phyloP scores from a whole-genome alignment of 1,140 invertebrate species.

The Wasmannia auropunctata region DNA sequence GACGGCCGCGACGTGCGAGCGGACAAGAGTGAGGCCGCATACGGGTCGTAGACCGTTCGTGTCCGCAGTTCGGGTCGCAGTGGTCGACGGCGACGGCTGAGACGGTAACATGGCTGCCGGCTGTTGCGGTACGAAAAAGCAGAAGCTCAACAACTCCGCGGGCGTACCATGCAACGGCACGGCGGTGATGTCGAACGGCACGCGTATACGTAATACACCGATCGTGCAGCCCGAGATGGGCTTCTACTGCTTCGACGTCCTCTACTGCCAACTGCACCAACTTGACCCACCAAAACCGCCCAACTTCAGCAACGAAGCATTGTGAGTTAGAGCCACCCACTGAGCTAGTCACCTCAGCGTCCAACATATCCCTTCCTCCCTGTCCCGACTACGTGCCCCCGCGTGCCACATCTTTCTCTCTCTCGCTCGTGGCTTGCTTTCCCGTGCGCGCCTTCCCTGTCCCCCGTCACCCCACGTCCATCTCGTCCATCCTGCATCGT shows the following conservation, averaged over 20 bases:
- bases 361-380: not conserved
- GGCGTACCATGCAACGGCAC: constrained; percentile 85
- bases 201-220: constrained; percentile 78
- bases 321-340: constrained; percentile 89
- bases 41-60: constrained; percentile 51
- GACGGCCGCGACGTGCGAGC: constrained; percentile 43
- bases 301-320: constrained; percentile 97
- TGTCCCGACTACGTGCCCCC: not conserved
- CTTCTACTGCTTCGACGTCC: constrained; percentile 99
- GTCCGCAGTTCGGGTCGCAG: constrained; percentile 26
- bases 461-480: not conserved
- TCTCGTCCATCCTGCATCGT: not conserved
- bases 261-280: constrained; percentile 97
- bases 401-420: not conserved
- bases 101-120: constrained; percentile 90
- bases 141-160: constrained; percentile 91
- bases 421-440: not conserved
- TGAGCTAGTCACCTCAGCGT: constrained; percentile 36
- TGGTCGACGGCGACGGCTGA: constrained; percentile 30
- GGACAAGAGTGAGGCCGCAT: constrained; percentile 6
- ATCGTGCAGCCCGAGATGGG: constrained; percentile 98
- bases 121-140: constrained; percentile 95
- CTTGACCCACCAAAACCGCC: constrained; percentile 95
- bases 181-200: constrained; percentile 80
- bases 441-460: not conserved